phyloP scores from a whole-genome alignment of 2,797 vertebrate species.

The Leucoraja ocellata region DNA sequence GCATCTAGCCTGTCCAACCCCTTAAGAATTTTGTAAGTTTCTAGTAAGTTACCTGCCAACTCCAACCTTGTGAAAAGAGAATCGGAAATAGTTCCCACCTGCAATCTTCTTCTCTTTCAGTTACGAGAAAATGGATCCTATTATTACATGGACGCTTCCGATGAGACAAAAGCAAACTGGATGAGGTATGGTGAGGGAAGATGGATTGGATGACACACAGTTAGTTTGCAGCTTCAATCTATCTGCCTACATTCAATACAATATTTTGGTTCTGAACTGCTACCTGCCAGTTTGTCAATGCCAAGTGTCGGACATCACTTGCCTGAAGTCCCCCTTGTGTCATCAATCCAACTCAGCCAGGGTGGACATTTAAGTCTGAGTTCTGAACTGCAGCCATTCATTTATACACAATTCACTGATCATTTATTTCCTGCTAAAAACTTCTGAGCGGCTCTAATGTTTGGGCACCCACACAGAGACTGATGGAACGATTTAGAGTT shows the following conservation, averaged over 20 bases:
- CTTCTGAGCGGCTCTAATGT: background rate
- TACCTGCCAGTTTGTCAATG: background rate
- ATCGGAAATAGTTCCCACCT: background rate
- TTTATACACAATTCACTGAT: background rate
- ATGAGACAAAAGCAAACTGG: constrained; percentile 59
- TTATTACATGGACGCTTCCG: constrained; percentile 55
- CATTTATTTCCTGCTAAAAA: background rate
- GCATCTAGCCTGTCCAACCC: too few species aligned
- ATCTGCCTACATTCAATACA: background rate
- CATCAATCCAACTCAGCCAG: background rate
- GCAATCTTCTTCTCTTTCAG: constrained; percentile 41
- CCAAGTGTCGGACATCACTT: background rate
- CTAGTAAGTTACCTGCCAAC: background rate
- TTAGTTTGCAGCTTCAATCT: background rate
- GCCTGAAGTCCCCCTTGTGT: background rate
- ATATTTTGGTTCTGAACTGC: background rate
- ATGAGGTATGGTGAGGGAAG: constrained; percentile 48
- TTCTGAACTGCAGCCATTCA: background rate
- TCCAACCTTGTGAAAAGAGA: background rate
- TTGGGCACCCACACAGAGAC: background rate
- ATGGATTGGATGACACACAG: background rate
- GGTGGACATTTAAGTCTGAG: background rate
- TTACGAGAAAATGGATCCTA: constrained; percentile 59
- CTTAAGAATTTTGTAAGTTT: too few species aligned
- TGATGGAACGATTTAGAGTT: background rate